These are phyloP conservation scores for Alloscopus bannaensis DNA, from an alignment of 2,888 invertebrate species.

Conservation along the genomic window DNA sequence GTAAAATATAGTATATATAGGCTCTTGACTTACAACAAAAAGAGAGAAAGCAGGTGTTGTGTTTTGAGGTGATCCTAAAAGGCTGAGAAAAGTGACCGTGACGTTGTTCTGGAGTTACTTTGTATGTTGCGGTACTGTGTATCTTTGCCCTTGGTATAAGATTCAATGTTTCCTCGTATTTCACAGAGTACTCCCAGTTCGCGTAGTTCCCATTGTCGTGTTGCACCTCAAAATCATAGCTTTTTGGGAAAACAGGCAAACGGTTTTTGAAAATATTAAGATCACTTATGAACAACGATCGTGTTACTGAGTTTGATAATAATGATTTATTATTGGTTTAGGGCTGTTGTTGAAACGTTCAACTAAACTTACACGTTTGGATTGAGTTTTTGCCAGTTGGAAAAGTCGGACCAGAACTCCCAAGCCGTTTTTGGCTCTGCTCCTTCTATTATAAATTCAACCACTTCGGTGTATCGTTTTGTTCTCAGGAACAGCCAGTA, in stretches of 20 bases:
- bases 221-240: slow-evolving; percentile 80
- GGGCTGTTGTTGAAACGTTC: background rate
- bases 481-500: slow-evolving; percentile 64
- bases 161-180: slow-evolving; percentile 81
- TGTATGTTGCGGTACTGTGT: slow-evolving; percentile 79
- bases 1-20: slow-evolving; percentile 2
- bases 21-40: slow-evolving; percentile 74
- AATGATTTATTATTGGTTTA: background rate
- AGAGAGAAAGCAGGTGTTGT: slow-evolving; percentile 81
- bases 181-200: slow-evolving; percentile 83
- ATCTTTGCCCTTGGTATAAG: slow-evolving; percentile 81
- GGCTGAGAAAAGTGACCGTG: slow-evolving; percentile 63
- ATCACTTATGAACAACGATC: background rate
- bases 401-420: slow-evolving; percentile 86
- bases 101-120: slow-evolving; percentile 78
- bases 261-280: slow-evolving; percentile 75
- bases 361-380: slow-evolving; percentile 82
- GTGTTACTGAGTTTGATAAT: background rate
- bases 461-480: slow-evolving; percentile 66
- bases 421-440: slow-evolving; percentile 81
- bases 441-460: slow-evolving; percentile 78
- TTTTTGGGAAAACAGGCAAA: too few relatives aligned
- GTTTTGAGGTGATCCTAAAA: slow-evolving; percentile 80
- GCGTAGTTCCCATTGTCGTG: slow-evolving; percentile 82
- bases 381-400: slow-evolving; percentile 83